Evolutionary conservation across 2,888 invertebrate genomes (phyloP).

Genomic region (Melanophora roralis): DNA sequence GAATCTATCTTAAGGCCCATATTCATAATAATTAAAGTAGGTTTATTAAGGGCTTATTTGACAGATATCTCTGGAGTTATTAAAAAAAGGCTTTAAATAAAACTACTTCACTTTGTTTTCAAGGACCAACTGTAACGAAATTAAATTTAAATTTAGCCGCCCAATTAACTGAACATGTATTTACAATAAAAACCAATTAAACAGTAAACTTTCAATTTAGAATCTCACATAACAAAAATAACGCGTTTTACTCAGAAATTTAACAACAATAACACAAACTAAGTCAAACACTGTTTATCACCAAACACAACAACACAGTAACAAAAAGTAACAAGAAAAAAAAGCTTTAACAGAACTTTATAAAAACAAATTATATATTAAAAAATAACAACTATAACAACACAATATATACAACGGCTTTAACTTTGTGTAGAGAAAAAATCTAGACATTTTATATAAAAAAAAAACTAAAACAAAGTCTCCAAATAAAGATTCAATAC

Average conservation of each 20-base stretch:
- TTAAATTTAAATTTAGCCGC: conserved; percentile 14
- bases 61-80: too few species aligned
- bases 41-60: too few species aligned
- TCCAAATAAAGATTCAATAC: conserved; percentile 22
- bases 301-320: conserved; percentile 19
- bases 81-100: too few species aligned
- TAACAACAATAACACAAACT: not conserved
- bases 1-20: too few species aligned
- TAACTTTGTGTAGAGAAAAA: conserved; percentile 32
- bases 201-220: not conserved
- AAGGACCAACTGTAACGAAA: conserved; percentile 37
- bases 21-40: too few species aligned
- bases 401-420: conserved; percentile 35
- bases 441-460: not conserved
- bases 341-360: conserved; percentile 58
- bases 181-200: too few species aligned
- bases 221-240: not conserved
- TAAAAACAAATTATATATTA: not conserved
- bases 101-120: too few species aligned
- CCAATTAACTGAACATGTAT: conserved; percentile 14
- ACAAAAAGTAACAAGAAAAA: conserved; percentile 5
- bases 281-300: conserved; percentile 43
- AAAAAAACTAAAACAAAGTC: not conserved
- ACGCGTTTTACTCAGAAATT: not conserved
- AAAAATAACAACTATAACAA: conserved; percentile 3